Evolutionary conservation across 2,797 vertebrate genomes (phyloP).

Genomic region (Cirrhinus molitorella): DNA sequence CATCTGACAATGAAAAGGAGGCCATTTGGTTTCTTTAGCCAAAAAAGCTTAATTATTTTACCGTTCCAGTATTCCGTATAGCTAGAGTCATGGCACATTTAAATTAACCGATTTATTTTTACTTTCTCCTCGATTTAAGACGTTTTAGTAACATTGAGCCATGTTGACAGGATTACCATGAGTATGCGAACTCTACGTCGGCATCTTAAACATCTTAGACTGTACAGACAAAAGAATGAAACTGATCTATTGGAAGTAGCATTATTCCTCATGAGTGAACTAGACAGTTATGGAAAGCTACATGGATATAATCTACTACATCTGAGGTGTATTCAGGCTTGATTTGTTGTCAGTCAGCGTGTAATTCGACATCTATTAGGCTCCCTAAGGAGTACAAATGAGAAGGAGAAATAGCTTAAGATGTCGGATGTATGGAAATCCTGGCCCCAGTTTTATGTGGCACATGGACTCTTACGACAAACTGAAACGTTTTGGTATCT

Average conservation of each 20-base stretch:
- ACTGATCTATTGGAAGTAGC: conserved; percentile 21
- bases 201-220: conserved; percentile 28
- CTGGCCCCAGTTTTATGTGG: conserved; percentile 48
- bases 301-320: conserved; percentile 67
- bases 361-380: conserved; percentile 35
- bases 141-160: conserved; percentile 20
- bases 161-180: conserved; percentile 24
- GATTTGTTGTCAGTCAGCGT: conserved; percentile 45
- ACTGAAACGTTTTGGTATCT: conserved; percentile 41
- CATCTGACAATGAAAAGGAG: too few relatives aligned
- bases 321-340: conserved; percentile 46
- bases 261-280: conserved; percentile 34
- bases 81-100: background rate
- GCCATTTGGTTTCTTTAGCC: too few relatives aligned
- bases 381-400: conserved; percentile 16
- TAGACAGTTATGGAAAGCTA: conserved; percentile 15
- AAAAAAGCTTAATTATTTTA: too few relatives aligned
- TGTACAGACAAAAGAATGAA: conserved; percentile 41
- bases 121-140: conserved; percentile 31
- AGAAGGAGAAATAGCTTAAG: conserved; percentile 42
- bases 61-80: too few relatives aligned
- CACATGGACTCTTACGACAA: conserved; percentile 39
- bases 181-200: conserved; percentile 38
- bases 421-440: background rate
- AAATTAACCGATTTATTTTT: background rate